Conservation (phyloP, 2,888 invertebrate species). For the Beris morrisii region DNA sequence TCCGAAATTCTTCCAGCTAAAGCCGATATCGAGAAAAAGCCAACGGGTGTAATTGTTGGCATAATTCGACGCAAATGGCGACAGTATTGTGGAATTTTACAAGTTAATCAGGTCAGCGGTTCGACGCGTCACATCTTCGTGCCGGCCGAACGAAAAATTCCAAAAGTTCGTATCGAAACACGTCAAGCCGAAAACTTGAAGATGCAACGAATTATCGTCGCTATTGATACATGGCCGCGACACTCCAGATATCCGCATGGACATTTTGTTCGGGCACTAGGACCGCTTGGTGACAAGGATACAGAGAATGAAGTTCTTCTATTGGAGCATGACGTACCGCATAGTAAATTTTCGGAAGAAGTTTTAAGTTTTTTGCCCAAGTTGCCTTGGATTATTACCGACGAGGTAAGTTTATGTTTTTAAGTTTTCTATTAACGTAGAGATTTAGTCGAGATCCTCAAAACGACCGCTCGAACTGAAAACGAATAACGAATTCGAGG, state of each 20-base stretch:
- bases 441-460: slow-evolving; percentile 31
- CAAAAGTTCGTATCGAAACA: slow-evolving; percentile 94
- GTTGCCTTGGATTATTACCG: slow-evolving; percentile 85
- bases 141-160: slow-evolving; percentile 91
- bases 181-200: slow-evolving; percentile 80
- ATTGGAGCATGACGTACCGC: slow-evolving; percentile 95
- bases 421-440: too few species aligned
- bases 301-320: slow-evolving; percentile 97
- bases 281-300: slow-evolving; percentile 88
- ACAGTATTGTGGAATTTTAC: slow-evolving; percentile 95
- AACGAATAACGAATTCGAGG: slow-evolving; percentile 35
- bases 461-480: slow-evolving; percentile 36
- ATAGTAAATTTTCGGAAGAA: slow-evolving; percentile 91
- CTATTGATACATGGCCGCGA: slow-evolving; percentile 95
- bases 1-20: slow-evolving; percentile 56
- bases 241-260: slow-evolving; percentile 92
- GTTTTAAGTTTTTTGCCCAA: slow-evolving; percentile 90
- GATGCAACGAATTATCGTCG: slow-evolving; percentile 88
- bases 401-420: slow-evolving; percentile 62
- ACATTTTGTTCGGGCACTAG: slow-evolving; percentile 92
- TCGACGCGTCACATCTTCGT: slow-evolving; percentile 83
- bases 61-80: slow-evolving; percentile 96
- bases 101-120: slow-evolving; percentile 72
- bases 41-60: slow-evolving; percentile 86
- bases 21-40: slow-evolving; percentile 56